phyloP scores from a whole-genome alignment of 2,888 invertebrate species.

The Doris montereyensis region DNA sequence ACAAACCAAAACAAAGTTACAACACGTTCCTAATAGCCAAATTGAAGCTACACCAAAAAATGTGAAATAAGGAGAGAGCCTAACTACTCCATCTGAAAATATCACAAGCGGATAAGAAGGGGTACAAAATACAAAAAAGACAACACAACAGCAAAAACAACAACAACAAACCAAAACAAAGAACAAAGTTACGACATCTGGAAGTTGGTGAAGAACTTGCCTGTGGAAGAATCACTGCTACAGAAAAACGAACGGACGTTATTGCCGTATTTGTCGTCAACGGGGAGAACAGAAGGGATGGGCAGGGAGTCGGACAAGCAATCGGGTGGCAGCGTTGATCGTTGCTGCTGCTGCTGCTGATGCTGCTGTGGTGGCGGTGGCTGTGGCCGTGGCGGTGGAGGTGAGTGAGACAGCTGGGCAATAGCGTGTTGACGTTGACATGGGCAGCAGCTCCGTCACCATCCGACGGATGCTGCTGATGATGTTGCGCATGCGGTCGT shows the following conservation, averaged over 20 bases:
- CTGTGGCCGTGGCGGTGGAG: neutral
- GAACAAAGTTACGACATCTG: no score
- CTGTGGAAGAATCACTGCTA: constrained; percentile 65
- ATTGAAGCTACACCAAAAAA: no score
- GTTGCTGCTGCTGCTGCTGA: constrained; percentile 4
- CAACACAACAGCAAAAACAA: no score
- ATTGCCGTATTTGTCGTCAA: constrained; percentile 56
- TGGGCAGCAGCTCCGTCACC: constrained; percentile 5
- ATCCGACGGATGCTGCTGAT: neutral
- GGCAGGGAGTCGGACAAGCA: constrained; percentile 4
- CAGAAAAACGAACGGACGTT: constrained; percentile 67
- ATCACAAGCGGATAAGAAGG: no score
- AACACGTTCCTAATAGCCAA: no score
- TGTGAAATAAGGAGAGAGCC: no score
- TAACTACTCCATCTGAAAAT: no score
- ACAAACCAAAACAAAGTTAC: no score
- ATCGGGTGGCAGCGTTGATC: neutral
- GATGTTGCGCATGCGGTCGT: neutral
- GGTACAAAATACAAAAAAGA: no score
- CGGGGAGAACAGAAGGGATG: no score
- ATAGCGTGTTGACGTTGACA: neutral
- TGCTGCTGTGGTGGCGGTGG: constrained; percentile 14
- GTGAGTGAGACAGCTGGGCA: neutral
- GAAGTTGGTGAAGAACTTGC: no score
- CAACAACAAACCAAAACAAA: no score